Base-by-base conservation (phyloP, 1,140 invertebrate species). In the Phocides pigmalion region DNA sequence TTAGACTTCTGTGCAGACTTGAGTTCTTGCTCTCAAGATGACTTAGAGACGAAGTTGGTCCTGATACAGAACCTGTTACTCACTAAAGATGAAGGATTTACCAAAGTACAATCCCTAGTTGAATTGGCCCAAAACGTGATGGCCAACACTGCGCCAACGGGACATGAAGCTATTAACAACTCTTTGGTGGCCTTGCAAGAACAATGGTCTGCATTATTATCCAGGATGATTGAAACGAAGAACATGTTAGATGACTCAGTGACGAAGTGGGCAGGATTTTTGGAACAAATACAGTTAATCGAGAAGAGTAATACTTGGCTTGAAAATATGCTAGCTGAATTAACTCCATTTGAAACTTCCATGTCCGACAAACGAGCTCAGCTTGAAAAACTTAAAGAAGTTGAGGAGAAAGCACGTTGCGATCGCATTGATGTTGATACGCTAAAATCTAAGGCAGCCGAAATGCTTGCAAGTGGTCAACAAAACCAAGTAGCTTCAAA, bases 381-480 rank as follows among this genome's bases (percentile, higher is more conserved):
- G 82, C 83, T 98, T 8, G 97, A 98, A 81, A 94, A 95, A 70
- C 94, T 98, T 8, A 98, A 97, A 84, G 94, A 94, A 63, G 92
- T 98, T 0, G 97, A 98, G 86, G 97, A 98, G 82, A 98, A 97
- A 89, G 95, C 97, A 2, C 93, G 96, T 4, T 97, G 97, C 82
- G 98, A 99, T 79, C 97, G 97, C 74, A 96, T 98, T 68, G 98
- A 98, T 81, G 97, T 99, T 2, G 97, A 98, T 70, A 95, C 94
- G 58, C 84, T 99, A 16, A 98, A 97, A 90, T 91, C 94, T 9
- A 97, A 98, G 85, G 96, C 97, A 3, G 93, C 94, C n/a, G 97
- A 98, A 92, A 96, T 99, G 94, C 92, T 98, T 25, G 94, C 95
- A 20, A 96, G 95, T 84, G 95, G 97, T 15, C 95, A 97, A 81